phyloP scores from a whole-genome alignment of 2,888 invertebrate genomes.

The Pogonocherus hispidulus region DNA sequence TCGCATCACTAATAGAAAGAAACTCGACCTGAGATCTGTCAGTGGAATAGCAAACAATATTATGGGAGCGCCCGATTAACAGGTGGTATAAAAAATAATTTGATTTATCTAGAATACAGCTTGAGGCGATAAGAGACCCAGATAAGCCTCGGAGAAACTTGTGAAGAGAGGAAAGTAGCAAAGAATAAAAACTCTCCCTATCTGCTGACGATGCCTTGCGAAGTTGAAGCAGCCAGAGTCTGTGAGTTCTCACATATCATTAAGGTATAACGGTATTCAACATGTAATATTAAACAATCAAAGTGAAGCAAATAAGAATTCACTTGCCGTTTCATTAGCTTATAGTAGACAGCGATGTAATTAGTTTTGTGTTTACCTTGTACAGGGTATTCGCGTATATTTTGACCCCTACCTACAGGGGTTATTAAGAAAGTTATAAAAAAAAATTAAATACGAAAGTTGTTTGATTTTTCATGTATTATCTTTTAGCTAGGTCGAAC shows the following conservation, averaged over 20 bases:
- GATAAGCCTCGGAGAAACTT: slow-evolving; percentile 44
- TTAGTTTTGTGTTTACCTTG: too few species aligned
- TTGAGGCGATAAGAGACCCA: slow-evolving; percentile 42
- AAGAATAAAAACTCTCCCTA: slow-evolving; percentile 41
- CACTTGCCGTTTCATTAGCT: slow-evolving; percentile 19
- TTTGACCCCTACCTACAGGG: too few species aligned
- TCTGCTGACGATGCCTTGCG: not conserved
- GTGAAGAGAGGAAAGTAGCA: slow-evolving; percentile 45
- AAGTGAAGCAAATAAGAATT: slow-evolving; percentile 12
- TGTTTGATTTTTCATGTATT: too few species aligned
- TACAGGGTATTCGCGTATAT: too few species aligned
- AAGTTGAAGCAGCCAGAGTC: slow-evolving; percentile 14
- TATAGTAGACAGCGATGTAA: not conserved
- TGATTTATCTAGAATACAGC: slow-evolving; percentile 27
- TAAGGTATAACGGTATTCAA: slow-evolving; percentile 16
- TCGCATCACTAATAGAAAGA: not conserved
- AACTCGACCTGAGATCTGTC: not conserved
- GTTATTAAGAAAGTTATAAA: too few species aligned
- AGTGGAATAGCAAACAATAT: not conserved
- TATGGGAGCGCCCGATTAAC: not conserved
- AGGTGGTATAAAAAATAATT: slow-evolving; percentile 10
- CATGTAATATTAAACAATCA: slow-evolving; percentile 18
- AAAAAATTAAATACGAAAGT: too few species aligned
- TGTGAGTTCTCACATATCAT: slow-evolving; percentile 21
- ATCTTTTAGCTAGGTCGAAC: too few species aligned